A percentile compares a stretch with the other conserved stretches of the same genome.
Evolutionary conservation across 2,797 vertebrate species (phyloP).

Genomic region (Enteromius unitaeniatus): DNA sequence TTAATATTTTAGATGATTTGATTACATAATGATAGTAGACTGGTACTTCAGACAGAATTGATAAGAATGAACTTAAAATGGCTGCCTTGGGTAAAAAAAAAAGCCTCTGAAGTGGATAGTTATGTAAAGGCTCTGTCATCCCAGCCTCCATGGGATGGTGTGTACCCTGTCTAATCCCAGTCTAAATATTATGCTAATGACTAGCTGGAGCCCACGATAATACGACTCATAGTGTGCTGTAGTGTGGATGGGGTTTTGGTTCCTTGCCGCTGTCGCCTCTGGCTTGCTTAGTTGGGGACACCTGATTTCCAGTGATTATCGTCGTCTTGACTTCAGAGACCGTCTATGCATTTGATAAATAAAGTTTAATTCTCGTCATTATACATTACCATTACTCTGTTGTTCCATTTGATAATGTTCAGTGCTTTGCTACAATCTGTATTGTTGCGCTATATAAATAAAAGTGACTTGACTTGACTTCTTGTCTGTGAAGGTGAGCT

Average conservation of each 20-base stretch:
- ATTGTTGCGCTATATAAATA: too few species aligned
- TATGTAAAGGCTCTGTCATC: slow-evolving; percentile 33
- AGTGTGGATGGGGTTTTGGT: too few species aligned
- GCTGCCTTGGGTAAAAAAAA: neutral
- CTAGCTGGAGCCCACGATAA: slow-evolving; percentile 33
- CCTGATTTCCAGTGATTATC: too few species aligned
- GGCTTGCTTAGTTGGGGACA: too few species aligned
- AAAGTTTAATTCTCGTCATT: too few species aligned
- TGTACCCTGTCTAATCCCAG: slow-evolving; percentile 44
- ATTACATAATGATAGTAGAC: slow-evolving; percentile 35
- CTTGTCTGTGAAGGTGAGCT: slow-evolving; percentile 15
- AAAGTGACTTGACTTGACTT: slow-evolving; percentile 33
- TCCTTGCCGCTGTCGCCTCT: too few species aligned
- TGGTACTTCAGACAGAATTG: slow-evolving; percentile 32
- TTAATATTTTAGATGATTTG: slow-evolving; percentile 37
- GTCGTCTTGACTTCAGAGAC: too few species aligned
- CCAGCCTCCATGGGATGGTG: slow-evolving; percentile 17
- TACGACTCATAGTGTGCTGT: slow-evolving; percentile 38
- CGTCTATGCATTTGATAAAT: too few species aligned
- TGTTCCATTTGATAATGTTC: too few species aligned
- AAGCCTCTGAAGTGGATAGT: neutral
- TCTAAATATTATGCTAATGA: slow-evolving; percentile 58
- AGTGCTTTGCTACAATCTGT: too few species aligned
- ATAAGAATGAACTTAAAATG: slow-evolving; percentile 22
- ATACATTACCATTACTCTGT: too few species aligned